These are phyloP conservation scores for Bombylius discolor DNA, from an alignment of 2,888 invertebrate genomes.

Conservation along the genomic window DNA sequence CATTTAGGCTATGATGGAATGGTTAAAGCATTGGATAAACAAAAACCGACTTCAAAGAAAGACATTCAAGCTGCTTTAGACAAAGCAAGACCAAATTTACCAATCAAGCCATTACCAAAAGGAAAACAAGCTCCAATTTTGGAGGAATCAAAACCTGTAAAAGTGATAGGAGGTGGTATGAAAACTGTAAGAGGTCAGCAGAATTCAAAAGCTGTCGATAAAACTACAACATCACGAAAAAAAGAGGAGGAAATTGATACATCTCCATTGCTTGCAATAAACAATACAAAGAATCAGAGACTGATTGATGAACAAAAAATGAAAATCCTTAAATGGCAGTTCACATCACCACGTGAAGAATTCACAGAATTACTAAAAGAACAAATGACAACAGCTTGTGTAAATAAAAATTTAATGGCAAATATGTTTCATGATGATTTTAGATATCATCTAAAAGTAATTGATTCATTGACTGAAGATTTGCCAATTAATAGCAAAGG, in stretches of 20 bases:
- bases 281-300: constrained; percentile 83
- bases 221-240: constrained; percentile 44
- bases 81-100: constrained; percentile 72
- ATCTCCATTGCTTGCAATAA: constrained; percentile 63
- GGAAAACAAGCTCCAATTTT: constrained; percentile 42
- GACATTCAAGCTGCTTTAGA: constrained; percentile 69
- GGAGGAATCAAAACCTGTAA: constrained; percentile 39
- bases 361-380: constrained; percentile 84
- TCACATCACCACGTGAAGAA: constrained; percentile 82
- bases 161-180: constrained; percentile 27
- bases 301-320: constrained; percentile 88
- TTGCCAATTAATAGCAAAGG: constrained; percentile 64
- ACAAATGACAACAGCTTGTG: constrained; percentile 77
- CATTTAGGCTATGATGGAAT: constrained; percentile 60
- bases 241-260: constrained; percentile 77
- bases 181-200: constrained; percentile 9
- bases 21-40: constrained; percentile 34
- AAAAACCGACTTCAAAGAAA: constrained; percentile 58
- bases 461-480: constrained; percentile 79
- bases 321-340: constrained; percentile 91
- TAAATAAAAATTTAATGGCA: constrained; percentile 72
- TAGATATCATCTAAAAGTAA: constrained; percentile 89
- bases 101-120: constrained; percentile 61
- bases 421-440: constrained; percentile 95
- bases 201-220: constrained; percentile 14